A percentile compares a stretch with the other conserved stretches of the same genome.
Evolutionary conservation across 2,797 vertebrate genomes (phyloP).

Genomic region (Pangasius mekongensis): DNA sequence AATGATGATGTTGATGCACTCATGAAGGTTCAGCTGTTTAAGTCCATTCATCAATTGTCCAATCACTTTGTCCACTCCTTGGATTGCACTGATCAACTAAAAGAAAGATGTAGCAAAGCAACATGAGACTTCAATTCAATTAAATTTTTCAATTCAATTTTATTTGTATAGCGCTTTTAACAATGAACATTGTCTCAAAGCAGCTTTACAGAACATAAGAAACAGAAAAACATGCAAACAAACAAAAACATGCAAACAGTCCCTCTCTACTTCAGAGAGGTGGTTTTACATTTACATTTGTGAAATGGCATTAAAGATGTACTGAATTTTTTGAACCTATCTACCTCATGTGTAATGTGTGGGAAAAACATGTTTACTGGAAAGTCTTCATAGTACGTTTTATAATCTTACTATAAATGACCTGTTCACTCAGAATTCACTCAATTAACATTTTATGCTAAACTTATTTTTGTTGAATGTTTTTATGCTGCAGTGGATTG

Average conservation of each 20-base stretch:
- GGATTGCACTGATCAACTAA: conserved; percentile 84
- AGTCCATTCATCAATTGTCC: conserved; percentile 94
- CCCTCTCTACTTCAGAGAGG: not conserved
- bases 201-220: too few relatives aligned
- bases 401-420: not conserved
- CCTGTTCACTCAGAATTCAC: not conserved
- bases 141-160: too few relatives aligned
- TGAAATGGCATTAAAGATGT: not conserved
- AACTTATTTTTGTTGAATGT: not conserved
- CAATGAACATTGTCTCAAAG: too few relatives aligned
- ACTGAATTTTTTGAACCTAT: not conserved
- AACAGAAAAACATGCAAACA: too few relatives aligned
- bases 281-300: not conserved
- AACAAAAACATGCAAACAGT: too few relatives aligned
- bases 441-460: not conserved
- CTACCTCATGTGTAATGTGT: not conserved
- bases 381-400: not conserved
- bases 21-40: conserved; percentile 87
- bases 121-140: not conserved
- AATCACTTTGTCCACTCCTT: conserved; percentile 86
- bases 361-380: not conserved
- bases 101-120: not conserved
- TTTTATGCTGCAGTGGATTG: not conserved
- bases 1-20: conserved; percentile 90
- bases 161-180: too few relatives aligned